A percentile compares a stretch with the other conserved stretches of the same genome.
Evolutionary conservation across 2,113 vertebrate species (phyloP).

Genomic region (Chamaea fasciata): DNA sequence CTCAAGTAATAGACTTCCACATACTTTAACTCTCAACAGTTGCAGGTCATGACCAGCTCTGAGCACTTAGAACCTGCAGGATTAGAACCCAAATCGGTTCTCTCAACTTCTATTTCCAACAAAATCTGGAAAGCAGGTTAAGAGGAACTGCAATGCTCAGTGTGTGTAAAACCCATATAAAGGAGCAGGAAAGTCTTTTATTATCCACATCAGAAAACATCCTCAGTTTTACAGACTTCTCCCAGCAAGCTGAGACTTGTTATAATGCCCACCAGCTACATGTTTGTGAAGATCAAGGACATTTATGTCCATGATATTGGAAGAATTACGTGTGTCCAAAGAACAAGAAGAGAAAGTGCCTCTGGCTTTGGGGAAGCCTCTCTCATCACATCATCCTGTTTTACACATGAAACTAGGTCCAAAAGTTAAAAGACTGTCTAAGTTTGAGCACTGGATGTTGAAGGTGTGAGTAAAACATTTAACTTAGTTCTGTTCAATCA

Average conservation of each 20-base stretch:
- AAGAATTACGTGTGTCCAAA: neutral
- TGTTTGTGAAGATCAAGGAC: constrained; percentile 11
- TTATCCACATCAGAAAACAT: constrained; percentile 1
- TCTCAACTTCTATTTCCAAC: neutral
- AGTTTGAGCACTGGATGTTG: neutral
- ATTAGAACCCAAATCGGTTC: neutral
- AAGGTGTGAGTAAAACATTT: neutral
- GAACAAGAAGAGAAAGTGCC: neutral
- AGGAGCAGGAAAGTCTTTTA: constrained; percentile 4
- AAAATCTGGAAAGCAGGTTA: constrained; percentile 15
- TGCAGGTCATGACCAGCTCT: neutral
- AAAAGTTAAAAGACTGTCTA: neutral
- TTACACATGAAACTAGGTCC: neutral
- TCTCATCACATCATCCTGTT: neutral
- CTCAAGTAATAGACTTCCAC: neutral
- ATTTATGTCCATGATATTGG: neutral
- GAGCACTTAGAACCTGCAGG: neutral
- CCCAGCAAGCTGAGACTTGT: neutral
- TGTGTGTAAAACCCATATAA: neutral
- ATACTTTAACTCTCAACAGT: neutral
- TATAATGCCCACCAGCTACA: neutral
- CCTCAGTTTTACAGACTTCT: constrained; percentile 46
- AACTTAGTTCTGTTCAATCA: neutral
- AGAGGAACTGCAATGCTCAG: neutral
- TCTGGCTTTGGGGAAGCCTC: neutral